Evolutionary conservation across 23 tunicate species (phyloP), one percentile per base, ranked within the genome.

Genomic region (Diplosoma virens): DNA sequence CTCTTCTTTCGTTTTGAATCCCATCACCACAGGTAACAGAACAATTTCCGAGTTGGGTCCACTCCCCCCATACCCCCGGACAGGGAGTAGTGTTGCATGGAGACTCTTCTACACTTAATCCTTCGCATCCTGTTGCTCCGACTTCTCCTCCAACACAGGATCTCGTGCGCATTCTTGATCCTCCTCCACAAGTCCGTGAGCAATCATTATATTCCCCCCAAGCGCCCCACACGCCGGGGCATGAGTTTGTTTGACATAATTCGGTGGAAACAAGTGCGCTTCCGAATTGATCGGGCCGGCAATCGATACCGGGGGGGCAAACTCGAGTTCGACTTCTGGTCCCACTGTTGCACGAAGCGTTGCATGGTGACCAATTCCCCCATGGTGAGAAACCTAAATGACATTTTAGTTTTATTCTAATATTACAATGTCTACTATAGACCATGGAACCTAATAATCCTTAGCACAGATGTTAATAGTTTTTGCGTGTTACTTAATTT

Each of bases 121-220:
- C 84, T 3, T 48, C 69, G 61, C 84, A 80, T 48, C 84, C 84
- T n/a, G 84, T 47, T 3, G 45, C 76, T 21, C 77, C 84, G 18
- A 25, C 77, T 24, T 27, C 79, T 58, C 79, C 79, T 2, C 86
- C 86, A 0, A 72, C 32, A 60, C 86, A 82, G 18, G 29, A 17
- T 0, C 86, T 60, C 2, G 16, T 35, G 5, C 79, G 35, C 28
- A 7, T 72, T 46, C 25, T 56, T 1, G 1, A 1, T 2, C 86
- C 86, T 1, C 27, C 48, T 17, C 86, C 86, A 32, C 86, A 82
- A 21, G 79, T 32, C 27, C 17, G 25, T 21, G 79, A 30, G 29
- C 86, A 82, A 1, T 36, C 60, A 7, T 32, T 33, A 47, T 66
- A 82, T 5, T 22, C 41, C 24, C 37, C 59, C 86, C 86, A 82